A percentile compares a stretch with the other conserved stretches of the same genome.
Conservation (phyloP, 2,113 vertebrate genomes). For the Ranitomeya imitator region DNA sequence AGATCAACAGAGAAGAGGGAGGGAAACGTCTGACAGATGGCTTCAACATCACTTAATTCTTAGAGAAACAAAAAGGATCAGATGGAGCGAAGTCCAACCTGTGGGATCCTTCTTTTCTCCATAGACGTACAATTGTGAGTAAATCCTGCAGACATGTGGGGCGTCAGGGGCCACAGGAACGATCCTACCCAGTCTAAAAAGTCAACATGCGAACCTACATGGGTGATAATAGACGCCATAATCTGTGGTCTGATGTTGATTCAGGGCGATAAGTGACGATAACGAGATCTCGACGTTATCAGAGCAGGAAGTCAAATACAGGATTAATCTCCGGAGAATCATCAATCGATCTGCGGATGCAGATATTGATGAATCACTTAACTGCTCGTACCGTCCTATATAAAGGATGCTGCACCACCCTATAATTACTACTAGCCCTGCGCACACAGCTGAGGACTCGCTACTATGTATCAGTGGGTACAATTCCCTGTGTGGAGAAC, state of each 20-base stretch:
- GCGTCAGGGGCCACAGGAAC: neutral
- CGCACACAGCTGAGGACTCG: neutral
- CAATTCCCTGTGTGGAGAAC: no score
- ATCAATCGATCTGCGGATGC: neutral
- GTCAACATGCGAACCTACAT: neutral
- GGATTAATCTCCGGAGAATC: neutral
- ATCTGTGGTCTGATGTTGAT: neutral
- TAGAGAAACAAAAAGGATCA: no score
- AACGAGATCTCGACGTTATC: neutral
- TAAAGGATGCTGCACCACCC: neutral
- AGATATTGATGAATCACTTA: neutral
- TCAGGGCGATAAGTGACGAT: neutral
- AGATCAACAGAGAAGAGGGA: no score
- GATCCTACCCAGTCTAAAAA: neutral
- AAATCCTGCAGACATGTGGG: neutral
- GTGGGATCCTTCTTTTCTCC: no score
- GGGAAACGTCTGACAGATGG: no score
- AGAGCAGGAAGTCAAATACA: neutral
- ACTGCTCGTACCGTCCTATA: neutral
- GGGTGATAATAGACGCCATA: neutral
- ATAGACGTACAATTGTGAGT: no score
- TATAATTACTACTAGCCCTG: neutral
- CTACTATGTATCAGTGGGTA: neutral
- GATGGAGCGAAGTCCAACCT: no score
- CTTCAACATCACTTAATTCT: no score